A percentile compares a stretch with the other conserved stretches of the same genome.
Evolutionary conservation across 2,888 invertebrate genomes (phyloP).

Genomic region (Diaperis boleti): DNA sequence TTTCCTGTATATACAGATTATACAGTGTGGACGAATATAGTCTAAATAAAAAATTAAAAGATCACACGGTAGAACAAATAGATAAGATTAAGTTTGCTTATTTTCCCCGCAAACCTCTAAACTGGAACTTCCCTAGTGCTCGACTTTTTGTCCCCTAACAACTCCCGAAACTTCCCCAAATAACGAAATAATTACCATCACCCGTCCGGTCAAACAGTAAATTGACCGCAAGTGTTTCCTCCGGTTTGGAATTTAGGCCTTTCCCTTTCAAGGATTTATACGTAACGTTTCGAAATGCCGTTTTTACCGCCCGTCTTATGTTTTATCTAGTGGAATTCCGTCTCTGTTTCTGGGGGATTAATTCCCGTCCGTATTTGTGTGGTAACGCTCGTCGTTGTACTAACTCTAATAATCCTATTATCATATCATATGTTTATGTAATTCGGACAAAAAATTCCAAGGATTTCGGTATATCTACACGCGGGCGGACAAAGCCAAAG

Average conservation of each 20-base stretch:
- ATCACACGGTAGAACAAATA: too few relatives aligned
- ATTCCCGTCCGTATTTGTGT: slow-evolving; percentile 30
- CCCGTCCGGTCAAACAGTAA: slow-evolving; percentile 20
- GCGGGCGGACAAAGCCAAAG: too few relatives aligned
- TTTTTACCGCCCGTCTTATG: slow-evolving; percentile 34
- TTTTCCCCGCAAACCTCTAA: too few relatives aligned
- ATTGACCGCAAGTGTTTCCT: slow-evolving; percentile 31
- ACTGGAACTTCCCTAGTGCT: neutral
- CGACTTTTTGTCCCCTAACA: neutral
- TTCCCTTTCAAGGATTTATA: slow-evolving; percentile 30
- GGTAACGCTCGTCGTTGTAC: slow-evolving; percentile 37
- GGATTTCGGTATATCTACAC: too few relatives aligned
- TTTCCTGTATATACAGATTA: too few relatives aligned
- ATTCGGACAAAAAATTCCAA: slow-evolving; percentile 40
- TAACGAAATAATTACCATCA: slow-evolving; percentile 13
- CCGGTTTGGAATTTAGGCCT: slow-evolving; percentile 14
- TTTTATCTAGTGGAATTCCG: slow-evolving; percentile 34
- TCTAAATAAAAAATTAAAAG: too few relatives aligned
- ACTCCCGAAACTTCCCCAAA: neutral
- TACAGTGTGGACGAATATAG: too few relatives aligned
- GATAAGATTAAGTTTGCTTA: too few relatives aligned
- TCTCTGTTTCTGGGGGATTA: slow-evolving; percentile 38
- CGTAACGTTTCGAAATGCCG: neutral
- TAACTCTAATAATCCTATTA: slow-evolving; percentile 44
- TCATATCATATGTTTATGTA: slow-evolving; percentile 39